Conservation (phyloP, 2,113 vertebrate genomes). For the Oryctolagus cuniculus region DNA sequence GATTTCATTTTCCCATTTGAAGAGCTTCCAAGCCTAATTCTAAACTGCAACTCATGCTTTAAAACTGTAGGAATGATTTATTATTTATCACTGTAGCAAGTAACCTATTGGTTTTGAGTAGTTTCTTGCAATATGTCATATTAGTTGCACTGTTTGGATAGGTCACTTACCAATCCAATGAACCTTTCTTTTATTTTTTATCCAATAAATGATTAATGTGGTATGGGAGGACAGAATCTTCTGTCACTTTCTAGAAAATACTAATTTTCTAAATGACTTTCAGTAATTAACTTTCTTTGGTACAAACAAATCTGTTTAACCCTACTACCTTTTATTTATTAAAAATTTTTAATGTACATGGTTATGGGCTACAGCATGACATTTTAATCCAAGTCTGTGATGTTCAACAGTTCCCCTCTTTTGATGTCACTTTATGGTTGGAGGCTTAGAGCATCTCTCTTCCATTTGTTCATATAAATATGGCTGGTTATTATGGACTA, state of each 20-base stretch:
- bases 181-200: slow-evolving; percentile 43
- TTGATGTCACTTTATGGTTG: background rate
- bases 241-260: slow-evolving; percentile 46
- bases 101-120: slow-evolving; percentile 32
- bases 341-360: background rate
- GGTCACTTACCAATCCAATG: background rate
- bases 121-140: background rate
- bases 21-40: background rate
- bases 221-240: background rate
- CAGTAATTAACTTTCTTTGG: background rate
- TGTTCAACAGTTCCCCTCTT: background rate
- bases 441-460: background rate
- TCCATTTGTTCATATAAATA: background rate
- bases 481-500: background rate
- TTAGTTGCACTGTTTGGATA: background rate
- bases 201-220: background rate
- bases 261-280: background rate
- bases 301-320: background rate
- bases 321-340: background rate
- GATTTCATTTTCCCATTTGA: slow-evolving; percentile 14
- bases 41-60: slow-evolving; percentile 13
- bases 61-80: background rate
- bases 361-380: background rate
- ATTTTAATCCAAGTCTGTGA: background rate
- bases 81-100: background rate